Conservation (phyloP, 2,888 invertebrate genomes). For the Aphidoletes aphidimyza region DNA sequence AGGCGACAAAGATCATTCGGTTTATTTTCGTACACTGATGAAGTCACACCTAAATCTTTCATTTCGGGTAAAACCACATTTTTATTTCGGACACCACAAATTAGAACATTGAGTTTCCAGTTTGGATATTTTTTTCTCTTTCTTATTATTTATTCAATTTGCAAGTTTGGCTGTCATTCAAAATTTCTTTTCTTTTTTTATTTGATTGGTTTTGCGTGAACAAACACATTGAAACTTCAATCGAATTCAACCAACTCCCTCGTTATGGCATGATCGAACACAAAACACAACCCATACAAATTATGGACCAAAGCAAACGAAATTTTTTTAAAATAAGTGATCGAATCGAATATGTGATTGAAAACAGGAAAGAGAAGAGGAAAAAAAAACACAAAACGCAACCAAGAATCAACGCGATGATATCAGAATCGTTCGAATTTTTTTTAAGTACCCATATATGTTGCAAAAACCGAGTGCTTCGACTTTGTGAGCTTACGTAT, state of each 20-base stretch:
- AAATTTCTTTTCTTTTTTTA: background rate
- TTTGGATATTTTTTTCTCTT: background rate
- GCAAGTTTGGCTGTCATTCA: background rate
- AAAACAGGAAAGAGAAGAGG: conserved; percentile 30
- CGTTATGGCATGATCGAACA: background rate
- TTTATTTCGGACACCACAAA: background rate
- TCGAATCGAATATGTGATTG: conserved; percentile 13
- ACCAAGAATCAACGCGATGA: background rate
- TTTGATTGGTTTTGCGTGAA: background rate
- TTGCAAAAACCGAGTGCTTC: conserved; percentile 25
- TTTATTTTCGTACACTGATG: background rate
- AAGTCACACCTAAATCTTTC: background rate
- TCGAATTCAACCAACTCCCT: background rate
- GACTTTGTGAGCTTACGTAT: conserved; percentile 1
- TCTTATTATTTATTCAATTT: background rate
- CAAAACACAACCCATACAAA: background rate
- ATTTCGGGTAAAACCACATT: background rate
- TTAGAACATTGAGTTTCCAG: background rate
- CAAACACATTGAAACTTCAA: background rate
- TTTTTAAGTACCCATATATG: conserved; percentile 34
- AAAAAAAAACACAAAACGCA: no score
- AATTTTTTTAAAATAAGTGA: background rate
- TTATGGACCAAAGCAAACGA: background rate
- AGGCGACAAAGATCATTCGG: background rate
- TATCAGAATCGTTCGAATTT: conserved; percentile 38